These are phyloP conservation scores for Hoplias malabaricus DNA, from an alignment of 2,113 vertebrate genomes.

Conservation along the genomic window DNA sequence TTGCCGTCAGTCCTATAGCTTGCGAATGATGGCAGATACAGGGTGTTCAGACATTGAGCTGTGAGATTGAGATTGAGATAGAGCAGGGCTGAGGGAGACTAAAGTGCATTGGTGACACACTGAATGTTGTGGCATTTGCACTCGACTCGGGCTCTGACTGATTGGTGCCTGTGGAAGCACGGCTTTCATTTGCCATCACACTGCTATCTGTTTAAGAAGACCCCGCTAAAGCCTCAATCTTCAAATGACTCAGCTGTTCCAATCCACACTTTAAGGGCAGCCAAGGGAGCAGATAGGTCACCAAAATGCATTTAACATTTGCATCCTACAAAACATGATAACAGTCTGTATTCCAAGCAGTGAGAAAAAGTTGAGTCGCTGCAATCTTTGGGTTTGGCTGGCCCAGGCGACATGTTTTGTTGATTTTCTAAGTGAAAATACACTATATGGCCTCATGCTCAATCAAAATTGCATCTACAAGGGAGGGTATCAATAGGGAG, in stretches of 20 bases:
- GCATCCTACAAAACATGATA: not conserved
- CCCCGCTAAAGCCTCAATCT: not conserved
- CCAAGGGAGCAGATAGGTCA: not conserved
- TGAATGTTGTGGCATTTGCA: constrained; percentile 20
- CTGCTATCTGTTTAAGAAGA: not conserved
- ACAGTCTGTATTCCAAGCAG: not conserved
- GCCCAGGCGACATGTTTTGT: too few species aligned
- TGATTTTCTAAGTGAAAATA: too few species aligned
- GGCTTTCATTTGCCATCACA: not conserved
- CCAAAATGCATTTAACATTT: not conserved
- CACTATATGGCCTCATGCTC: too few species aligned
- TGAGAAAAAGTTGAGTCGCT: not conserved
- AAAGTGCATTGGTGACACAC: not conserved
- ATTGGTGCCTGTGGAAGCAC: not conserved
- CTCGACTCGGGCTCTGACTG: constrained; percentile 18
- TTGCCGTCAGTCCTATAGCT: not conserved
- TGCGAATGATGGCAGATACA: not conserved
- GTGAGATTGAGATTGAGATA: not conserved
- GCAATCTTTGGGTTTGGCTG: not conserved
- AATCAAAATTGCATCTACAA: too few species aligned
- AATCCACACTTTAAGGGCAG: not conserved
- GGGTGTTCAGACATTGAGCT: not conserved
- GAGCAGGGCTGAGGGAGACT: not conserved
- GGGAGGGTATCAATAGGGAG: too few species aligned
- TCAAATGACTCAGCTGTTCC: not conserved